Percentiles rank a stretch among this genome's conserved stretches.
These are phyloP conservation scores for Diorhabda elongata DNA, from an alignment of 1,140 invertebrate species.

Conservation along the genomic window DNA sequence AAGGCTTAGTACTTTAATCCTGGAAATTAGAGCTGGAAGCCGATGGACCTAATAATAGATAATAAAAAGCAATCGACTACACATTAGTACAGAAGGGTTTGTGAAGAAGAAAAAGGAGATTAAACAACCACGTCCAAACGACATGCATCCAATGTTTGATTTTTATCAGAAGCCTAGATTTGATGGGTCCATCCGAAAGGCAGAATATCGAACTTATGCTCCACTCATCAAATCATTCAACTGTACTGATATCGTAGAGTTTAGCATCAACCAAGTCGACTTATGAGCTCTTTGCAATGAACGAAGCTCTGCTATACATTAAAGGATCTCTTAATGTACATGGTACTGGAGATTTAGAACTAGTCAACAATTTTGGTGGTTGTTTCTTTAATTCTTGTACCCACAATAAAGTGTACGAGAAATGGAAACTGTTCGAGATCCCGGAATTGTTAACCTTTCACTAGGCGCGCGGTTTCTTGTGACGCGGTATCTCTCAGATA, in stretches of 20 bases:
- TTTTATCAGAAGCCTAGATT: constrained; percentile 6
- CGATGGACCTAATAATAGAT: no score
- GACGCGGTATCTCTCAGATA: no score
- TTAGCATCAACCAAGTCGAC: constrained; percentile 19
- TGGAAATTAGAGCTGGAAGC: no score
- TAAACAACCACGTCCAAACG: no score
- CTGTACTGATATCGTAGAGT: constrained; percentile 18
- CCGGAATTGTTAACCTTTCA: no score
- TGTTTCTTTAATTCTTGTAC: no score
- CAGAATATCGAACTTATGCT: constrained; percentile 12
- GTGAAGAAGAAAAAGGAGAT: no score
- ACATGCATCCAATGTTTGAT: constrained; percentile 17
- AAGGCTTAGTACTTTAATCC: neutral
- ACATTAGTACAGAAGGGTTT: no score
- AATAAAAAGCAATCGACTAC: no score
- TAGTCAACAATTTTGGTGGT: neutral
- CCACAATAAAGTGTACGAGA: no score
- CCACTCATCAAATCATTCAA: constrained; percentile 20
- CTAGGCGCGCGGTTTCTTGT: no score
- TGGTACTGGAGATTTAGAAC: neutral
- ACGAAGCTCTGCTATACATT: constrained; percentile 13
- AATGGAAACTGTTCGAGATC: no score
- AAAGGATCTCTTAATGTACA: constrained; percentile 7
- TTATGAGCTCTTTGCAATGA: constrained; percentile 3
- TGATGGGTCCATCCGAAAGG: constrained; percentile 18